Conservation (phyloP, 2,113 vertebrate species). For the Acinonyx jubatus region DNA sequence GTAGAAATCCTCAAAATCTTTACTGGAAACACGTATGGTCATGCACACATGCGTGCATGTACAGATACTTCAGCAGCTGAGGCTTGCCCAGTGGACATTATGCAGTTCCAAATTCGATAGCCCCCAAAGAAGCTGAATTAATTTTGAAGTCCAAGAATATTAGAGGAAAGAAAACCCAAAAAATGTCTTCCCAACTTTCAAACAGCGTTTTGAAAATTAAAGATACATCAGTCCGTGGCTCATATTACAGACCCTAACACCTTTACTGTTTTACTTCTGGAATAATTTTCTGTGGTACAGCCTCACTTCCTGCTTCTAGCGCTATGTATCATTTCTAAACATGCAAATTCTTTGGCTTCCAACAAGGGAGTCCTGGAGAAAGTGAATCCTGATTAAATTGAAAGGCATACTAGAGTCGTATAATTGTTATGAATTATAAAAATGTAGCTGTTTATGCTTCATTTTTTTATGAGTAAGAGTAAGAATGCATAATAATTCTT, state of each 20-base stretch:
- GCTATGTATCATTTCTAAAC: conserved; percentile 65
- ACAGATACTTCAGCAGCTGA: not conserved
- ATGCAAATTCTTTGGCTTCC: conserved; percentile 75
- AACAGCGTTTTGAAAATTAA: conserved; percentile 40
- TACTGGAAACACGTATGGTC: not conserved
- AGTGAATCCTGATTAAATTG: conserved; percentile 79
- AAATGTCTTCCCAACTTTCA: not conserved
- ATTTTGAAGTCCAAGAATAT: conserved; percentile 43
- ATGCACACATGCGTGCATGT: accelerated
- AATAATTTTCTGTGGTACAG: conserved; percentile 48
- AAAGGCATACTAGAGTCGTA: conserved; percentile 65
- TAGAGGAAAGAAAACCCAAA: not conserved
- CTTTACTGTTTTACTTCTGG: conserved; percentile 50
- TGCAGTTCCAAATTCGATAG: conserved; percentile 3
- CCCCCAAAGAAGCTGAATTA: not conserved
- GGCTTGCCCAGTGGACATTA: not conserved
- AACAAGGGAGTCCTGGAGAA: conserved; percentile 65
- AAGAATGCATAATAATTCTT: conserved; percentile 69
- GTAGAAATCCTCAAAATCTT: not conserved
- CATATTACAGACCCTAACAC: conserved; percentile 24
- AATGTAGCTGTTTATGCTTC: conserved; percentile 68
- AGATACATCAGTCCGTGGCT: conserved; percentile 39
- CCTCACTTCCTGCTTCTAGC: not conserved
- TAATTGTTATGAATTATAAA: conserved; percentile 81
- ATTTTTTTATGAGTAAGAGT: conserved; percentile 63